Evolutionary conservation across 2,797 vertebrate species (phyloP), one percentile per base, ranked within the genome.

Genomic region (Falco rusticolus): DNA sequence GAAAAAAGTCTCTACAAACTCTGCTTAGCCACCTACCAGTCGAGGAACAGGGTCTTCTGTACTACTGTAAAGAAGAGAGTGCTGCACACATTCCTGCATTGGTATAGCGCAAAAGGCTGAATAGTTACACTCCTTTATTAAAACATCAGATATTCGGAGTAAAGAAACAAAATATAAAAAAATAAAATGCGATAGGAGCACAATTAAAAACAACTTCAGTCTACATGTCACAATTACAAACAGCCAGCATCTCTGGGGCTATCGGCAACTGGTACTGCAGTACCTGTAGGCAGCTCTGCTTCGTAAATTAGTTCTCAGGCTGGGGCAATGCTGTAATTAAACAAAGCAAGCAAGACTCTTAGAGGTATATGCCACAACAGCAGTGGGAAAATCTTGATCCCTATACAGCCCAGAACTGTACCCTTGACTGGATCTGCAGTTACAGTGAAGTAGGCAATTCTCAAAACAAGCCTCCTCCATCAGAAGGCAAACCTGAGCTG

Each of bases 271-370:
- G 9, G 18, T 41, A 80, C 74, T 57, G 51, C 21, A 86, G 31
- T 50, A 71, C 68, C 69, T 69, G 60, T 16, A 6, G 83, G 60
- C 70, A 93, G 31, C 76, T 87, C 69, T 80, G 84, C 39, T 81
- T 94, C 61, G 78, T 90, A 91, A 92, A 92, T 69, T 75, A 80
- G 64, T 39, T 89, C 90, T 92, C 50, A 90, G 43, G 43, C 28
- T 92, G 69, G 68, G 57, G 51, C 83, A 91, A 94, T 43, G 60
- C 24, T 65, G 39, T 89, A 85, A 89, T 81, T 94, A 97, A 87
- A 90, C 53, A 90, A 93, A 78, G 61, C 93, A 80, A 96, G 64
- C 75, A 90, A 65, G 43, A 66, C 31, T 86, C 61, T 74, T 37
- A 69, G 60, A 86, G 78, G 76, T 88, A 78, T 51, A 54, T 39